Evolutionary conservation across 2,113 vertebrate species (phyloP), one percentile per base, ranked within the genome.

Genomic region (Proterorhinus semilunaris): DNA sequence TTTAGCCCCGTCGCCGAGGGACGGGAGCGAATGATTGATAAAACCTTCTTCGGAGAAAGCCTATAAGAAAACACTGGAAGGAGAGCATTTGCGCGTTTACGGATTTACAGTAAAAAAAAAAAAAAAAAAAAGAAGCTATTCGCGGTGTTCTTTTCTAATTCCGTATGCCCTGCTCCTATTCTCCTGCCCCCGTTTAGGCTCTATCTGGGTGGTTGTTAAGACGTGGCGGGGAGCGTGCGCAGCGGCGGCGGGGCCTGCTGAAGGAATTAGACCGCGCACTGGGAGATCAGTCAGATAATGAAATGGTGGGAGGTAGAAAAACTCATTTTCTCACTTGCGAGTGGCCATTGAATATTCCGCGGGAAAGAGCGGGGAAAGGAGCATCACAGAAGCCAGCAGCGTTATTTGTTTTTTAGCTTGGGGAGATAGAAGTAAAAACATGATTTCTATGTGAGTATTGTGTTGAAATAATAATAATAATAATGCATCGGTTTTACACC

Each of bases 231-330:
- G 62, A 72, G 71, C 78, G 59, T 74, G 77, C 85, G 78, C 77
- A 84, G 86, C 74, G 27, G 27, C 27, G 27, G 62, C 63, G 63
- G 70, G 73, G 73, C 75, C 77, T 75, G 76, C 76, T 73, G 80
- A 86, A 87, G 81, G 79, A 91, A 88, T 84, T 86, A 88, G 88
- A 79, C 68, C 75, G 82, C 63, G 73, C 55, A 9, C 85, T 81
- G 84, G 86, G 87, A 90, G 91, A 91, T 91, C 65, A 58, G 76
- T 79, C 71, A 62, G 87, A 87, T 91, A 90, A 90, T 90, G 83
- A 89, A 89, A 86, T 86, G 84, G 88, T 87, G 81, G 88, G 87
- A 88, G 87, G 88, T 82, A 89, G 86, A 86, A 80, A 88, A 86
- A 83, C 79, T 88, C 58, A 91, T 89, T 90, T 90, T 87, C 86